These are phyloP conservation scores for Punctoribates punctum DNA, from an alignment of 2,888 invertebrate genomes.

Conservation along the genomic window DNA sequence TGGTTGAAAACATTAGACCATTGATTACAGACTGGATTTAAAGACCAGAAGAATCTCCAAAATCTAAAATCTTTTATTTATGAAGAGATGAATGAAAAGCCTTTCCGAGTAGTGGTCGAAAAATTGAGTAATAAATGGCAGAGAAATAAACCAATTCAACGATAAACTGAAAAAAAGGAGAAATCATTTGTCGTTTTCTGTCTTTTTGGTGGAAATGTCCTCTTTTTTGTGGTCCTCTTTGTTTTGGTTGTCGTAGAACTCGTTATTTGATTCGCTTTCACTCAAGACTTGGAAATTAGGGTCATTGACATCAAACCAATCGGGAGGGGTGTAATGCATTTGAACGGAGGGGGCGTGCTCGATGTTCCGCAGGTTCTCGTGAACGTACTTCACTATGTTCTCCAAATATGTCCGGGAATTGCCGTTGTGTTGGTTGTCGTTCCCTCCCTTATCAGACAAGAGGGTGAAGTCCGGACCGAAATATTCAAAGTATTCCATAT, in stretches of 20 bases:
- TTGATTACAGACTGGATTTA: too few species aligned
- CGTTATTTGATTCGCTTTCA: constrained; percentile 70
- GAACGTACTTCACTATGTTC: constrained; percentile 73
- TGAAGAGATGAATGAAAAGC: too few species aligned
- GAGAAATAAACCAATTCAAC: too few species aligned
- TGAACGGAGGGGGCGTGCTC: constrained; percentile 66
- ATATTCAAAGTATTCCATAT: constrained; percentile 86
- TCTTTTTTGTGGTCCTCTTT: constrained; percentile 60
- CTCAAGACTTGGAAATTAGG: background rate
- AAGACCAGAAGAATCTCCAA: too few species aligned
- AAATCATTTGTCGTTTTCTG: background rate
- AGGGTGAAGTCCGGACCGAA: constrained; percentile 95
- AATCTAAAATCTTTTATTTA: too few species aligned
- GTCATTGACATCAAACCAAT: constrained; percentile 68
- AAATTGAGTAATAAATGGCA: too few species aligned
- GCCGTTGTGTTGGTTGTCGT: constrained; percentile 66
- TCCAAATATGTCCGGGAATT: constrained; percentile 83
- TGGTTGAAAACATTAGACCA: too few species aligned
- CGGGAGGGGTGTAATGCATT: constrained; percentile 90
- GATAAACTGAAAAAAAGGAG: background rate
- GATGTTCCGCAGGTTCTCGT: constrained; percentile 56
- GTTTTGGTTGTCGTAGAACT: constrained; percentile 84
- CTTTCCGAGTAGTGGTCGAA: too few species aligned
- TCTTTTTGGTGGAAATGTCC: background rate
- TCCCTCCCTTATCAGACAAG: constrained; percentile 68